Evolutionary conservation across 2,888 invertebrate species (phyloP).

Genomic region (Oxyteleia sp.): DNA sequence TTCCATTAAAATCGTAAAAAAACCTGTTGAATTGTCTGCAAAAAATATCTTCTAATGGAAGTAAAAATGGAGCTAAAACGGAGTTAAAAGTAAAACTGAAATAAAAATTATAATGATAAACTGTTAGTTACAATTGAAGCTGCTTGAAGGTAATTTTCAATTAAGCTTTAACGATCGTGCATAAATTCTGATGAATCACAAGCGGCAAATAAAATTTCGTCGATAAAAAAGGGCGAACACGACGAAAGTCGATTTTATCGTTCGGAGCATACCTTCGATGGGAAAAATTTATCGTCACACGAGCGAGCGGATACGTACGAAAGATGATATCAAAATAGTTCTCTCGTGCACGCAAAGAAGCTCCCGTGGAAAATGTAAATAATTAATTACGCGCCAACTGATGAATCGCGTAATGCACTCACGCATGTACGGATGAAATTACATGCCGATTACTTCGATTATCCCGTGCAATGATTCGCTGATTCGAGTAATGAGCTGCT

Average conservation of each 20-base stretch:
- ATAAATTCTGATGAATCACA: conserved; percentile 44
- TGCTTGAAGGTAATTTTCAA: background rate
- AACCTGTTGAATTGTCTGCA: background rate
- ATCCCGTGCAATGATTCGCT: too few species aligned
- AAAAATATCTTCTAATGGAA: background rate
- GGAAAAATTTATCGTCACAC: conserved; percentile 61
- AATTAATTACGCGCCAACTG: conserved; percentile 80
- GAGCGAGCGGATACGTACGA: conserved; percentile 31
- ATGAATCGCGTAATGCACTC: conserved; percentile 78
- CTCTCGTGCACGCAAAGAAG: conserved; percentile 58
- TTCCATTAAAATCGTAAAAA: background rate
- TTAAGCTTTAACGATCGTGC: conserved; percentile 25
- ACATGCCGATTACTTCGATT: conserved; percentile 67
- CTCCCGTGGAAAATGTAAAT: conserved; percentile 78
- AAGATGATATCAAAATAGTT: conserved; percentile 69
- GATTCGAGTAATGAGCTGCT: too few species aligned
- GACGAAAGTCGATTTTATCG: conserved; percentile 63
- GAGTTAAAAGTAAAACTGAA: too few species aligned
- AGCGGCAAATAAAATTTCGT: conserved; percentile 32
- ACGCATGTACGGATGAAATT: conserved; percentile 62
- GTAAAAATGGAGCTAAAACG: too few species aligned
- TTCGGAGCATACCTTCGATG: conserved; percentile 52
- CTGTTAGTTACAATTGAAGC: background rate
- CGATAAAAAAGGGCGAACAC: conserved; percentile 35
- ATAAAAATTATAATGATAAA: too few species aligned